These are phyloP conservation scores for Hydrophis major DNA, from an alignment of 2,797 vertebrate species.

Conservation along the genomic window DNA sequence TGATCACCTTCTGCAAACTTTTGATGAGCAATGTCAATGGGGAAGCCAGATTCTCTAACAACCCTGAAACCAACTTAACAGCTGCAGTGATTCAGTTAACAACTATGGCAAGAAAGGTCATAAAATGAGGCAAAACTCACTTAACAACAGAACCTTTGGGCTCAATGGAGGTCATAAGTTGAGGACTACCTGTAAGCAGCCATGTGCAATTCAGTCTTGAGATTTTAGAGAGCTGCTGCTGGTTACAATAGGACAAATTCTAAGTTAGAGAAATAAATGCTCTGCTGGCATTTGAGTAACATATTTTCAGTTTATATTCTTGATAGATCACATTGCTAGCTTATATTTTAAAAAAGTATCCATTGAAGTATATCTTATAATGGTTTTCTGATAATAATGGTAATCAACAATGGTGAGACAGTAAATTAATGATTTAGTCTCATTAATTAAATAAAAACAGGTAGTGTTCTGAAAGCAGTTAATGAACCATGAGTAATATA, in stretches of 20 bases:
- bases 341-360: neutral
- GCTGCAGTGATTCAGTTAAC: neutral
- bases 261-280: neutral
- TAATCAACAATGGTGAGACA: slow-evolving; percentile 64
- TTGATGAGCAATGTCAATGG: neutral
- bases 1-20: neutral
- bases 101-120: neutral
- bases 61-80: neutral
- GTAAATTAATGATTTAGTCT: slow-evolving; percentile 60
- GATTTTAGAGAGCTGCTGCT: neutral
- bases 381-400: slow-evolving; percentile 62
- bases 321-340: neutral
- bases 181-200: neutral
- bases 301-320: neutral
- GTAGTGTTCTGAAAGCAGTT: slow-evolving; percentile 66
- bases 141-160: neutral
- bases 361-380: slow-evolving; percentile 47
- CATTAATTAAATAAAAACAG: slow-evolving; percentile 64
- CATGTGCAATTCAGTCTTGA: neutral
- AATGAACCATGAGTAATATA: slow-evolving; percentile 62
- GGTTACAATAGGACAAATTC: neutral
- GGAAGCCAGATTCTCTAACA: neutral
- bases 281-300: neutral
- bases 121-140: neutral
- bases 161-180: neutral